Conservation (phyloP, 2,888 invertebrate species). For the Noctua comes region DNA sequence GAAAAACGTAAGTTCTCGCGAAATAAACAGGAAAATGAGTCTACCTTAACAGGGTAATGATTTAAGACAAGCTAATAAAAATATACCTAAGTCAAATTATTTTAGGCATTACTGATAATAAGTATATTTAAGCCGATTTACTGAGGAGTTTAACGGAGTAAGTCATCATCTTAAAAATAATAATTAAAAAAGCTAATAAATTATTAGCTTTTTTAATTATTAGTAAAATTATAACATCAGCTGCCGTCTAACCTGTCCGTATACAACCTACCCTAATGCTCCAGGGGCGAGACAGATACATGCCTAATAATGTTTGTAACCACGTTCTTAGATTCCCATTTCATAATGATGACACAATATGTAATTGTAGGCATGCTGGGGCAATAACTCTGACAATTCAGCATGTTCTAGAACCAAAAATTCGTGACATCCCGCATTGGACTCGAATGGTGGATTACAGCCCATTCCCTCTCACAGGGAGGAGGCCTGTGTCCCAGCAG, state of each 20-base stretch:
- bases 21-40: slow-evolving; percentile 35
- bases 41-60: not conserved
- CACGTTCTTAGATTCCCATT: no score
- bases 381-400: not conserved
- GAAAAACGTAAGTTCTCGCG: slow-evolving; percentile 17
- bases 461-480: not conserved
- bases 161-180: not conserved
- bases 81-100: slow-evolving; percentile 1
- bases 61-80: slow-evolving; percentile 14
- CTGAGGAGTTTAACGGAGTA: not conserved
- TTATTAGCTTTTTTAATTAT: no score
- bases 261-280: no score
- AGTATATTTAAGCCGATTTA: not conserved
- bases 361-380: no score
- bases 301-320: no score
- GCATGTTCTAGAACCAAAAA: not conserved
- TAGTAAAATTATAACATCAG: no score
- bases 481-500: not conserved
- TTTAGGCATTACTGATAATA: not conserved
- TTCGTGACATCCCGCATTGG: not conserved
- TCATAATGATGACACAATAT: no score
- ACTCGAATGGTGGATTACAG: not conserved
- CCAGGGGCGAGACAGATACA: no score
- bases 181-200: no score
- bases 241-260: no score